phyloP scores from a whole-genome alignment of 2,888 invertebrate genomes.

The Psylliodes chrysocephalus region DNA sequence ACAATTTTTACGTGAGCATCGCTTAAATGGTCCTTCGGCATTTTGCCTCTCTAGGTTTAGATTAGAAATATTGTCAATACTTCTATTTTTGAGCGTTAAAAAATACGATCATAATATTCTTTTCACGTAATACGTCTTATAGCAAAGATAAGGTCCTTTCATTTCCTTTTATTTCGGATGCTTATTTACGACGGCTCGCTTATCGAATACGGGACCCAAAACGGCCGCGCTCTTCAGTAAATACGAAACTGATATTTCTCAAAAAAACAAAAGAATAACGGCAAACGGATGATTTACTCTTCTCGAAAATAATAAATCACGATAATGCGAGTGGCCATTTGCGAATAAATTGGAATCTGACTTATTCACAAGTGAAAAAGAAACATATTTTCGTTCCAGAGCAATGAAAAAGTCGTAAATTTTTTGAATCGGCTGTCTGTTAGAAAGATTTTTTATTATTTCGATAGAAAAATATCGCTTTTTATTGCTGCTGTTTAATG shows the following conservation, averaged over 20 bases:
- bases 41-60: too few species aligned
- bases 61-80: too few species aligned
- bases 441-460: not conserved
- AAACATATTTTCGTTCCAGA: constrained; percentile 23
- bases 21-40: too few species aligned
- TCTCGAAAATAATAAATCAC: constrained; percentile 44
- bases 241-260: constrained; percentile 49
- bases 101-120: too few species aligned
- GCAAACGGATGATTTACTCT: constrained; percentile 41
- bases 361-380: constrained; percentile 27
- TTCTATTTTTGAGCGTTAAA: too few species aligned
- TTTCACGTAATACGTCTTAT: constrained; percentile 46
- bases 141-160: constrained; percentile 51
- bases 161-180: constrained; percentile 58
- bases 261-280: constrained; percentile 45
- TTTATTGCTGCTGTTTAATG: too few species aligned
- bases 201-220: constrained; percentile 54
- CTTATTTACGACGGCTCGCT: constrained; percentile 56
- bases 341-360: constrained; percentile 31
- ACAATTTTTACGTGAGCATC: too few species aligned
- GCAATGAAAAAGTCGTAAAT: constrained; percentile 15
- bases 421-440: not conserved
- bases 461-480: too few species aligned
- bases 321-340: constrained; percentile 36
- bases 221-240: constrained; percentile 39